These are phyloP conservation scores for Pristiophorus japonicus DNA, from an alignment of 2,113 vertebrate species.

Conservation along the genomic window DNA sequence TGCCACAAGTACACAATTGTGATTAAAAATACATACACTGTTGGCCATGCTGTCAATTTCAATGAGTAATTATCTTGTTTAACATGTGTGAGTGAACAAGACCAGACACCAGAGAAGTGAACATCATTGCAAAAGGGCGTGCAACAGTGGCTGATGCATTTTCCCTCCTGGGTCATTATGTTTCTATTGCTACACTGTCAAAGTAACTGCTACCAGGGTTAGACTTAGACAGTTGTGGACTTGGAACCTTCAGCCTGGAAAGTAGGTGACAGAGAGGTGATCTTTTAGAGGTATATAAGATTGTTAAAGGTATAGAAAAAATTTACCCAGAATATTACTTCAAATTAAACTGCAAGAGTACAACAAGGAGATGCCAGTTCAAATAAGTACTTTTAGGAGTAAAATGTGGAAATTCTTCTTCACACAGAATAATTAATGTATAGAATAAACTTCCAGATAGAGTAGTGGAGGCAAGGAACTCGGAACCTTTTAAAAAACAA, in stretches of 20 bases:
- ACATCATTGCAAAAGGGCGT: not conserved
- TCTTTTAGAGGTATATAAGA: not conserved
- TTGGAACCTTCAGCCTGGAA: not conserved
- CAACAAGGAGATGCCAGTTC: not conserved
- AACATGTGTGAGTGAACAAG: not conserved
- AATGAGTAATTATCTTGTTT: not conserved
- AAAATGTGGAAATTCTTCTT: not conserved
- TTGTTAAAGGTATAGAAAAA: not conserved
- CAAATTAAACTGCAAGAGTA: not conserved
- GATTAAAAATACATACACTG: slow-evolving; percentile 22
- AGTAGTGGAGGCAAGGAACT: not conserved
- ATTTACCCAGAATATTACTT: not conserved
- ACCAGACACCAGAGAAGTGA: not conserved
- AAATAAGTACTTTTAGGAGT: not conserved
- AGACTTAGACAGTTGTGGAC: not conserved
- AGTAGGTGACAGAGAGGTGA: not conserved
- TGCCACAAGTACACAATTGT: not conserved
- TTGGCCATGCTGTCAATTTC: not conserved
- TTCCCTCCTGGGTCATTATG: not conserved
- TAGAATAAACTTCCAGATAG: too few species aligned
- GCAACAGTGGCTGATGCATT: not conserved
- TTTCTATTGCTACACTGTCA: not conserved
- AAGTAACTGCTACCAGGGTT: not conserved
- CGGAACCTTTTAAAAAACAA: not conserved
- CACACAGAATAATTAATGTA: too few species aligned